Base-by-base conservation (phyloP, 2,797 vertebrate genomes). In the Jordanella pulchra region DNA sequence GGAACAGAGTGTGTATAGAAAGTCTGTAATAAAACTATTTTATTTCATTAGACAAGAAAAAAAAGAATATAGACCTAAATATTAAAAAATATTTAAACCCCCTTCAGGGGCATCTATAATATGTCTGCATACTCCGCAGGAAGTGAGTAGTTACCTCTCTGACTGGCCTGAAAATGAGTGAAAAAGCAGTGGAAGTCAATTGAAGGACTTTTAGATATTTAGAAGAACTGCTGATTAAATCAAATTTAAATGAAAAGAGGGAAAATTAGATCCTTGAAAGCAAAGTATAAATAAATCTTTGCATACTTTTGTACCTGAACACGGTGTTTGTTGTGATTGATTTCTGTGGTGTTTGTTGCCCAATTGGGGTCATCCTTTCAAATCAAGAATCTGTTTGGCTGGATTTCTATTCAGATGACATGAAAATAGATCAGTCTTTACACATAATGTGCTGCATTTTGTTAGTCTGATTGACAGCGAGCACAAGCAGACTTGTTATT, bases 391-490 rank as follows among this genome's bases (percentile, higher is more conserved):
- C 65, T 71, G 65, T 84, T 66, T 75, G 79, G 67, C 66, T 44
- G 48, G 69, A 78, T 83, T 89, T 83, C 67, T 75, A 75, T 84
- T 87, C 67, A 74, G 72, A 82, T 61, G 71, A 79, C 80, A 85
- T 73, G 69, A 83, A 88, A 87, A 87, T 72, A 82, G 83, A 92
- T 90, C 93, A 92, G 93, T 72, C 92, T 81, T 89, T 92, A 94
- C 94, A 89, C 93, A 91, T 95, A 93, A 95, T 95, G 91, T 93
- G 85, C 92, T 92, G 93, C 93, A 95, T 94, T 94, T 92, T 89
- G 88, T 87, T 90, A 78, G 71, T 77, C 55, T 96, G 96, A 96
- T 93, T 96, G 95, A 95, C 95, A 95, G 93, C 93, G 93, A 95
- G 93, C 91, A 90, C 93, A 89, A 84, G 89, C 90, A 89, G 92